Evolutionary conservation across 2,888 invertebrate genomes (phyloP).

Genomic region (Pristionchus mayeri): DNA sequence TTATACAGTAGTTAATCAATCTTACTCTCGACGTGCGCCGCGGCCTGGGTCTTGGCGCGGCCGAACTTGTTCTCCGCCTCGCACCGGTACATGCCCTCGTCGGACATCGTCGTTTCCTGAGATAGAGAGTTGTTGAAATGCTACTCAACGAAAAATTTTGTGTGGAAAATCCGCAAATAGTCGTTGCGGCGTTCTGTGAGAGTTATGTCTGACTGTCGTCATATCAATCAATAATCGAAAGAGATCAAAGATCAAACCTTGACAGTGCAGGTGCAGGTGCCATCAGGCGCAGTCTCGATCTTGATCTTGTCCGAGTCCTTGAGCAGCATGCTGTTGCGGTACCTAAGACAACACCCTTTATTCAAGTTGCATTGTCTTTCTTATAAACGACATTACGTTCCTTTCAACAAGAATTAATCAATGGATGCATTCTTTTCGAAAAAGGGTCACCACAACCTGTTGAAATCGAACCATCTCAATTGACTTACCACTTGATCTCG

Average conservation of each 20-base stretch:
- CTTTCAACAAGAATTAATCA: no score
- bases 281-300: slow-evolving; percentile 69
- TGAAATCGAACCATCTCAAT: not conserved
- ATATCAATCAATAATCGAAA: no score
- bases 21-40: slow-evolving; percentile 78
- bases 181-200: no score
- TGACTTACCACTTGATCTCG: slow-evolving; percentile 87
- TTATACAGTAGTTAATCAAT: not conserved
- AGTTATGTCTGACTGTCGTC: no score
- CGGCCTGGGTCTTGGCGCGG: slow-evolving; percentile 73
- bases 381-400: no score
- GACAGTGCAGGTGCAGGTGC: slow-evolving; percentile 69
- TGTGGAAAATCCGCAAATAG: no score
- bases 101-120: slow-evolving; percentile 69
- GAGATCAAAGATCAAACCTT: slow-evolving; percentile 51
- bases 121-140: no score
- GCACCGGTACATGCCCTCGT: slow-evolving; percentile 76
- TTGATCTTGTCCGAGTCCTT: slow-evolving; percentile 62
- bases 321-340: slow-evolving; percentile 74
- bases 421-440: not conserved
- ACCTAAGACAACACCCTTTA: slow-evolving; percentile 55
- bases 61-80: slow-evolving; percentile 74
- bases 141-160: no score
- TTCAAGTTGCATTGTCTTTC: not conserved
- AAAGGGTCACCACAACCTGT: not conserved